Evolutionary conservation across 1,140 invertebrate genomes (phyloP).

Genomic region (Drosophila virilis): DNA sequence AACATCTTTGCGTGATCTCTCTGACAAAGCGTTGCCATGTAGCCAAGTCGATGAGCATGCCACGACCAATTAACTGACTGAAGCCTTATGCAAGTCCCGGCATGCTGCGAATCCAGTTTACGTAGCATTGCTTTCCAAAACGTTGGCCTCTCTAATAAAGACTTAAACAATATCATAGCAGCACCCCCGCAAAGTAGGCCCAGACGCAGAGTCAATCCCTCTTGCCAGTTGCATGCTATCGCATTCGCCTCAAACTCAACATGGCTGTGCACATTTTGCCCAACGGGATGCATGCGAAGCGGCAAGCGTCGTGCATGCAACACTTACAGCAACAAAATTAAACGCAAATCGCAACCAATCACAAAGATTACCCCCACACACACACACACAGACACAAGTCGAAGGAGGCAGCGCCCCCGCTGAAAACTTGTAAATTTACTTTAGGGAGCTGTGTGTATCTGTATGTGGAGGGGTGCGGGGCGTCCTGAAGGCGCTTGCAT

Average conservation of each 20-base stretch:
- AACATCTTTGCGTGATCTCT: constrained; percentile 35
- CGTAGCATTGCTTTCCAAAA: constrained; percentile 4
- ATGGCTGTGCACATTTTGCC: constrained; percentile 70
- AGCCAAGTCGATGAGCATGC: constrained; percentile 51
- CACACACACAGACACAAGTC: constrained; percentile 25
- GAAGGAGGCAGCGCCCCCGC: constrained; percentile 51
- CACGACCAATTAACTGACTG: constrained; percentile 72
- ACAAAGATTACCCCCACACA: constrained; percentile 78
- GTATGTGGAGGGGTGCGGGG: neutral
- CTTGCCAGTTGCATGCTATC: constrained; percentile 54
- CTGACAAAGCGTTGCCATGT: constrained; percentile 36
- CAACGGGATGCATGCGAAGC: constrained; percentile 73
- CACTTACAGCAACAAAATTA: constrained; percentile 78
- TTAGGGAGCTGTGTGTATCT: neutral
- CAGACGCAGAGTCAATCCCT: constrained; percentile 32
- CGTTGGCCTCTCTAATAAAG: constrained; percentile 65
- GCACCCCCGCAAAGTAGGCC: constrained; percentile 67
- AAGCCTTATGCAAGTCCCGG: constrained; percentile 41
- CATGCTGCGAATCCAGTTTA: constrained; percentile 59
- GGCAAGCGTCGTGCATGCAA: constrained; percentile 66
- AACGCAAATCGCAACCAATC: constrained; percentile 82
- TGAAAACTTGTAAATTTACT: constrained; percentile 26
- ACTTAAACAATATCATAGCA: constrained; percentile 57
- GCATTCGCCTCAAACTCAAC: constrained; percentile 25
- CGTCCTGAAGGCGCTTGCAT: constrained; percentile 68